Evolutionary conservation across 2,797 vertebrate genomes (phyloP).

Genomic region (Oreochromis grahami): DNA sequence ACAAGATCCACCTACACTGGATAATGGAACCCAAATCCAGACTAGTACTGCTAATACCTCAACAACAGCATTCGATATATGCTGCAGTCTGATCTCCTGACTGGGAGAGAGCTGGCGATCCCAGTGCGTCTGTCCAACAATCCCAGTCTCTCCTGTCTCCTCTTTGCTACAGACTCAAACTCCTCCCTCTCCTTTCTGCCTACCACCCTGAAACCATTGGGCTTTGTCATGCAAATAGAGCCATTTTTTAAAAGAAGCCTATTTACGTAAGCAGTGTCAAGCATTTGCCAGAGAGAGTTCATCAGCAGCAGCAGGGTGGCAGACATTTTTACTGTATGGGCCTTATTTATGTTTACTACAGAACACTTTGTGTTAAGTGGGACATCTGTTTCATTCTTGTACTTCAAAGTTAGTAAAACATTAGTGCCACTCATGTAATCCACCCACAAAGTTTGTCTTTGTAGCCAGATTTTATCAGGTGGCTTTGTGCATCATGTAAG

Average conservation of each 20-base stretch:
- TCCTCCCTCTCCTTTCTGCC: conserved; percentile 30
- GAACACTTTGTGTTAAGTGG: conserved; percentile 24
- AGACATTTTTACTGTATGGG: conserved; percentile 39
- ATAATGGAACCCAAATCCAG: conserved; percentile 2
- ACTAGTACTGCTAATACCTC: not conserved
- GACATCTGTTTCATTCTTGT: conserved; percentile 15
- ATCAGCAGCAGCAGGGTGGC: conserved; percentile 51
- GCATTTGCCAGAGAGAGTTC: conserved; percentile 64
- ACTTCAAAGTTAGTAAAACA: conserved; percentile 11
- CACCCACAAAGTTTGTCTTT: not conserved
- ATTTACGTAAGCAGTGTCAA: conserved; percentile 76
- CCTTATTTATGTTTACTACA: conserved; percentile 39
- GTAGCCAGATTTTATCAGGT: not conserved
- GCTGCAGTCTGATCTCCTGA: conserved; percentile 29
- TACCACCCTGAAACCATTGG: conserved; percentile 48
- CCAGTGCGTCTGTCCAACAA: conserved; percentile 29
- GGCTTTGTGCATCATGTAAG: not conserved
- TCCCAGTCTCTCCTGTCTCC: conserved; percentile 26
- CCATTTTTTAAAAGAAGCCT: conserved; percentile 67
- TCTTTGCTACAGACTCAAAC: conserved; percentile 19
- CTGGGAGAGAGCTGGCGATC: conserved; percentile 29
- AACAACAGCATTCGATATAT: conserved; percentile 21
- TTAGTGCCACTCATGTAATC: not conserved
- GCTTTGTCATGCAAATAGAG: conserved; percentile 80
- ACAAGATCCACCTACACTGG: not conserved